Percentiles rank a stretch among this genome's conserved stretches.
Evolutionary conservation across 64 coral and sea anemone species (phyloP).

Genomic region (Pocillopora verrucosa): DNA sequence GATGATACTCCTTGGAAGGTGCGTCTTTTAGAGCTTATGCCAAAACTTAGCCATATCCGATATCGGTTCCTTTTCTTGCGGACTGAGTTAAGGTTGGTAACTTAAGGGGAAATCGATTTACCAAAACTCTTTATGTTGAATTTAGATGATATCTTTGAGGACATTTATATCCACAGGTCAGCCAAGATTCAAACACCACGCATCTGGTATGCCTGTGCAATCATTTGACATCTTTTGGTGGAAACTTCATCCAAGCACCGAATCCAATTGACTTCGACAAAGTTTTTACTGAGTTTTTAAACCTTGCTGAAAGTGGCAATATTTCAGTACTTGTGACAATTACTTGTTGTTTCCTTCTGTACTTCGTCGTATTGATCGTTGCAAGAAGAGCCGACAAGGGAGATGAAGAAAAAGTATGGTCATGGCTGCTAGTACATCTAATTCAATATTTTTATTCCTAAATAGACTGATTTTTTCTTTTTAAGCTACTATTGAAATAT

Average conservation of each 20-base stretch:
- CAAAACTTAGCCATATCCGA: no score
- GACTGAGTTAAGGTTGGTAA: no score
- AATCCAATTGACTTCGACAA: slow-evolving; percentile 33
- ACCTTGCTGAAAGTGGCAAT: slow-evolving; percentile 30
- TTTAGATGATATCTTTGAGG: neutral
- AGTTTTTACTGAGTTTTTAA: slow-evolving; percentile 42
- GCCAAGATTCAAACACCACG: neutral
- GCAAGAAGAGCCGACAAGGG: slow-evolving; percentile 47
- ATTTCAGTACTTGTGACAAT: slow-evolving; percentile 35
- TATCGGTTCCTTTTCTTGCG: no score
- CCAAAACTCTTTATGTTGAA: no score
- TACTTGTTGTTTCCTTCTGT: slow-evolving; percentile 9
- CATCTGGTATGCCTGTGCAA: slow-evolving; percentile 21
- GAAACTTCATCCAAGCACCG: slow-evolving; percentile 34
- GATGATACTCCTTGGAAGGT: no score
- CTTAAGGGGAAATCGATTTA: no score
- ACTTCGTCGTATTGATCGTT: slow-evolving; percentile 19
- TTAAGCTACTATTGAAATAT: no score
- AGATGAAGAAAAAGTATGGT: slow-evolving; percentile 24
- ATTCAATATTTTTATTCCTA: neutral
- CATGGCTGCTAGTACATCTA: neutral
- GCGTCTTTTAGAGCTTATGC: no score
- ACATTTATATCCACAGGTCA: slow-evolving; percentile 1
- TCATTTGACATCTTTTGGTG: slow-evolving; percentile 40
- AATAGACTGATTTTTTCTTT: no score